Evolutionary conservation across 2,888 invertebrate genomes (phyloP), one percentile per base, ranked within the genome.

Genomic region (Bellardia pandia): DNA sequence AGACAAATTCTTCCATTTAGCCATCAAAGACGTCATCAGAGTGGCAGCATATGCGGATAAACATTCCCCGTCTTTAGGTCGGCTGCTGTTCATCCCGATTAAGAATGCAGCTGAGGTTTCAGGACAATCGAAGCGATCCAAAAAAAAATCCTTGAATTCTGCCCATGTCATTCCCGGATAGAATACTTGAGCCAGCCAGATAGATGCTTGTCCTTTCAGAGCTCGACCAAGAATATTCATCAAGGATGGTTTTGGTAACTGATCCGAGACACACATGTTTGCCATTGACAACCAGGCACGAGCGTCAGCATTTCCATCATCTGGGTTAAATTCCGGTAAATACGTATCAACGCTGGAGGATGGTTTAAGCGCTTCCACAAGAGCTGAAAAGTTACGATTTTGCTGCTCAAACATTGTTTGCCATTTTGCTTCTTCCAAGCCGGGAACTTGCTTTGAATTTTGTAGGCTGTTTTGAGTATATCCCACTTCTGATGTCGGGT

Each of bases 81-180:
- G 45, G 51, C 53, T 51, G 51, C 42, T 53, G 33, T 48, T 64
- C n/a, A 77, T 51, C 30, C 62, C 62, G 0, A 66, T 77, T 51
- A 77, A 77, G 48, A 48, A 66, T 64, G 48, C 76, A 48, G 76
- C 48, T 64, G 64, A 42, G n/a, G 62, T 76, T 77, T 77, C 77
- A 30, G 77, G 51, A 51, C 66, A 77, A 51, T 77, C 42, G 9
- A 42, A 42, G 42, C 42, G 42, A 42, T 42, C 42, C 42, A 42
- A 42, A 42, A 42, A n/a, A 42, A 42, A 42, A 42, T 42, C 7
- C 42, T 42, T 42, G 42, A 42, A 42, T 42, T 42, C 42, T 42
- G 42, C 42, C 42, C 42, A 42, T 8, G 42, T 42, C 42, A 42
- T 42, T 42, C 42, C 42, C 42, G 42, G 42, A 42, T 42, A 42